Evolutionary conservation across 2,113 vertebrate genomes (phyloP), one percentile per base, ranked within the genome.

Genomic region (Caracal caracal): DNA sequence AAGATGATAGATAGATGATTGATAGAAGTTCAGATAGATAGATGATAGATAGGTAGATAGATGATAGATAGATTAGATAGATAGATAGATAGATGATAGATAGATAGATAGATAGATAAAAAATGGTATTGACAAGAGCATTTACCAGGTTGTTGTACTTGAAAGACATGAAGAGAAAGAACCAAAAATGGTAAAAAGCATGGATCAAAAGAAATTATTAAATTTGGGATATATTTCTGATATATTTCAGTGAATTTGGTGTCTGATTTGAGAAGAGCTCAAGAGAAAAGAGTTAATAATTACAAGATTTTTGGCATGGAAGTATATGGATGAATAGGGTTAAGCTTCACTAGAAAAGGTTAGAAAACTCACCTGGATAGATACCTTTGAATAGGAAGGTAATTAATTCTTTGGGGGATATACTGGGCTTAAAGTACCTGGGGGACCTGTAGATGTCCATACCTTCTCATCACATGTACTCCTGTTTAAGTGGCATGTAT

Each of bases 381-480:
- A 94, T 61, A 15, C 1, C 35, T 79, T 93, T 88, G 30, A 85
- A 12, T 30, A 92, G 40, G 6, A 88, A 85, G 10, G 12, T 4
- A 33, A 81, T 49, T 30, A 16, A 17, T 22, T 68, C 6, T 76
- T 86, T 90, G 19, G 12, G 22, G 20, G 10, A 59, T 63, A 59
- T 73, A 33, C 20, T 43, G 7, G 13, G 2, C 1, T 68, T 37
- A 10, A 91, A 71, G 6, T 15, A 5, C 20, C 3, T 22, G 47
- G 0, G 4, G 2, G 5, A 10, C 47, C 12, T 84, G 5, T 33
- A n/a, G 9, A 6, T 56, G 3, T 20, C 28, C 1, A 8, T 28
- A 35, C 10, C 10, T 78, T 90, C 20, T 65, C 16, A 73, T 40
- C 43, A 43, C 10, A 12, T 35, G 30, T 17, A 15, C 17, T 24